A percentile compares a stretch with the other conserved stretches of the same genome.
Conservation (phyloP, 2,113 vertebrate species). For the Pelecanoides urinatrix region DNA sequence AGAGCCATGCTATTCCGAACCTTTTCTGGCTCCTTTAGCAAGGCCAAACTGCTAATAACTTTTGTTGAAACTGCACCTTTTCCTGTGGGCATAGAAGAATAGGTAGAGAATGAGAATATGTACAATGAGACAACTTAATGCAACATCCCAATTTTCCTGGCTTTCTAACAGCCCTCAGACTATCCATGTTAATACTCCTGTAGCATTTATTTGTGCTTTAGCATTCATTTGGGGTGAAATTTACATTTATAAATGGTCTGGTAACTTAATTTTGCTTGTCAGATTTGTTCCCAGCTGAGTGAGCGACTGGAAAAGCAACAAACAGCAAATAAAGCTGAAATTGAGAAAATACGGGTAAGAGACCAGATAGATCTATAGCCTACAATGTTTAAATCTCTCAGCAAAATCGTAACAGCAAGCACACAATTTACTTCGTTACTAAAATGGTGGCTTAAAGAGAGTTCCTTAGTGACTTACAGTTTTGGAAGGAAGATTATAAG, state of each 20-base stretch:
- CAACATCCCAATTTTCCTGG: background rate
- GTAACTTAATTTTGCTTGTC: constrained; percentile 41
- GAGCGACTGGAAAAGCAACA: constrained; percentile 97
- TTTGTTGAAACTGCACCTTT: background rate
- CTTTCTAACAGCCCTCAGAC: background rate
- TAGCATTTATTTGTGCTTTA: background rate
- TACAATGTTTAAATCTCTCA: background rate
- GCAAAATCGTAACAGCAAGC: background rate
- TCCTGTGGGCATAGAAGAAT: background rate
- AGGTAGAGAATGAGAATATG: background rate
- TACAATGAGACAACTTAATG: background rate
- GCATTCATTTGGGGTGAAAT: constrained; percentile 11
- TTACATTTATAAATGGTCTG: constrained; percentile 28
- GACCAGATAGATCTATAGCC: background rate
- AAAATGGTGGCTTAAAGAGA: background rate
- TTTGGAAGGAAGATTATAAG: background rate
- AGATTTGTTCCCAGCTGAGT: constrained; percentile 99
- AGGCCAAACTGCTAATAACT: background rate
- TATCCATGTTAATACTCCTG: background rate
- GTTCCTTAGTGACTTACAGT: background rate
- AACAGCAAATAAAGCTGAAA: constrained; percentile 89
- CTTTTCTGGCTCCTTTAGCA: background rate
- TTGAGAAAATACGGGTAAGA: constrained; percentile 97
- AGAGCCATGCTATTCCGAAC: background rate
- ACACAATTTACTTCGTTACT: background rate